These are phyloP conservation scores for Nemurella pictetii DNA, from an alignment of 2,888 invertebrate genomes.

Conservation along the genomic window DNA sequence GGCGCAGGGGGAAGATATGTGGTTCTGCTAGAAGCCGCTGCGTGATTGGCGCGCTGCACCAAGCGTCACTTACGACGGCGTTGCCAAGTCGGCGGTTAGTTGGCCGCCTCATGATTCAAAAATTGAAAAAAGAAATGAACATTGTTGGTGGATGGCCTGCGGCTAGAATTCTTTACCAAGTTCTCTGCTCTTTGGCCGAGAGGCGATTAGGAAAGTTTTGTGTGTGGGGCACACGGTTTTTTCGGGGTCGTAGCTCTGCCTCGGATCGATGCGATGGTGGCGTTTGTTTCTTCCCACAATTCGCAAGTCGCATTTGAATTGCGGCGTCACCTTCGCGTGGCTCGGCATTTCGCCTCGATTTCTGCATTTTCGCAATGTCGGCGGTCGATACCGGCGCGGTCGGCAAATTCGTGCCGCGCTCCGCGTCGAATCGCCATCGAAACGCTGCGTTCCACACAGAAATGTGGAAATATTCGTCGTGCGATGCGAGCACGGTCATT, in stretches of 20 bases:
- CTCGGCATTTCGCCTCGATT: background rate
- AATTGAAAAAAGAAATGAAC: constrained; percentile 11
- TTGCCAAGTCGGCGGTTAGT: constrained; percentile 37
- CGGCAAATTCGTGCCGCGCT: background rate
- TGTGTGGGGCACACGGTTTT: background rate
- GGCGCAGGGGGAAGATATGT: constrained; percentile 44
- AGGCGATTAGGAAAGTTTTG: background rate
- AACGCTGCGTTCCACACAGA: background rate
- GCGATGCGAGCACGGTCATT: background rate
- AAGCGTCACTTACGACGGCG: constrained; percentile 39
- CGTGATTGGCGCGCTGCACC: constrained; percentile 40
- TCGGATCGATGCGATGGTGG: background rate
- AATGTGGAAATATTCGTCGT: background rate
- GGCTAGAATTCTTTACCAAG: constrained; percentile 9
- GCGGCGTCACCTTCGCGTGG: background rate
- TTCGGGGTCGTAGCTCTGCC: background rate
- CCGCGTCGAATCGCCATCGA: background rate
- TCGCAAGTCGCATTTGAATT: background rate
- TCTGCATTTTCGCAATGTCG: background rate
- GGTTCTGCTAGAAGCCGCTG: constrained; percentile 44
- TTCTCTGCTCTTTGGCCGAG: background rate
- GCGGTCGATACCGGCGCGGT: background rate
- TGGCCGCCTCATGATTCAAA: constrained; percentile 28
- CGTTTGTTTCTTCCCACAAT: background rate
- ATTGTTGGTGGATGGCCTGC: constrained; percentile 7